Conservation (phyloP, 2,113 vertebrate genomes). For the Gymnobelideus leadbeateri region DNA sequence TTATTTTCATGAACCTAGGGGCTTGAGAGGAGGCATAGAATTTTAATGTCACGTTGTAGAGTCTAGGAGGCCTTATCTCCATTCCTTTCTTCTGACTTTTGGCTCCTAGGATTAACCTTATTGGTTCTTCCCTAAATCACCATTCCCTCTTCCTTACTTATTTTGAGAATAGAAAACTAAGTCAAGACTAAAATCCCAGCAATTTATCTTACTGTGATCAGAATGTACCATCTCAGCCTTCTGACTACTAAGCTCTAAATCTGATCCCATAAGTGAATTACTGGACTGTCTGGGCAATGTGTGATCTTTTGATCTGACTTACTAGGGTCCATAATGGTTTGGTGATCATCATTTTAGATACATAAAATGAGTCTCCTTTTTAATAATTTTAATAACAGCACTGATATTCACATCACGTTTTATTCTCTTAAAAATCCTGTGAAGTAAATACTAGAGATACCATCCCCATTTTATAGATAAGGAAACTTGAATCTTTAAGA, state of each 20-base stretch:
- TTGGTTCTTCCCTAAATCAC: neutral
- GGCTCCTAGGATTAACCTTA: conserved; percentile 13
- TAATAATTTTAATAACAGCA: neutral
- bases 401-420: neutral
- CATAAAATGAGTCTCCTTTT: neutral
- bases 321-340: neutral
- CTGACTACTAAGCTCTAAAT: neutral
- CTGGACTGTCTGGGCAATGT: conserved; percentile 15
- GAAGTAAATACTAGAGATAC: neutral
- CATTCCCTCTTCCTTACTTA: conserved; percentile 8
- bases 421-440: neutral
- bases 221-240: conserved; percentile 14
- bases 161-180: conserved; percentile 31
- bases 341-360: neutral
- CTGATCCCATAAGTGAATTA: neutral
- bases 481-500: neutral
- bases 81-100: conserved; percentile 16
- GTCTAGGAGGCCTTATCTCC: neutral
- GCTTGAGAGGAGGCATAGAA: conserved; percentile 17
- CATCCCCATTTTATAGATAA: neutral
- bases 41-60: conserved; percentile 20
- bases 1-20: neutral
- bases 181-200: neutral
- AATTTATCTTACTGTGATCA: conserved; percentile 1
- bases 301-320: neutral